Conservation (phyloP, 2,888 invertebrate genomes). For the Synergus gifuensis region DNA sequence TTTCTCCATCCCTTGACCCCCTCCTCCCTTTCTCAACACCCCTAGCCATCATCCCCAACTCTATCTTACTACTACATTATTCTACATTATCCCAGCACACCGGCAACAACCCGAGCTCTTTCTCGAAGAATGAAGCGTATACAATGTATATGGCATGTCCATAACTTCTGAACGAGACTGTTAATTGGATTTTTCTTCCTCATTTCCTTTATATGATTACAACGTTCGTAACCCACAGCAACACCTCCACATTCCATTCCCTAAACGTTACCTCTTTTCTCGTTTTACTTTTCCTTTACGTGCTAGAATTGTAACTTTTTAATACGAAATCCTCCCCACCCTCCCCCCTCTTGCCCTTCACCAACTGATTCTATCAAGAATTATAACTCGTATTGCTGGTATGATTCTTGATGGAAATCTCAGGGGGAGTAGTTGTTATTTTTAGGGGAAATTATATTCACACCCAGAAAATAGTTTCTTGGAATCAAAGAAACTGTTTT, state of each 20-base stretch:
- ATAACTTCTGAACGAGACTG: constrained; percentile 31
- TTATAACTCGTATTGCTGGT: too few species aligned
- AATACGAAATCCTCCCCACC: neutral
- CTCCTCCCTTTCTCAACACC: neutral
- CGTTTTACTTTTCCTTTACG: neutral
- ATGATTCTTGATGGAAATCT: too few species aligned
- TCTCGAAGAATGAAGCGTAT: constrained; percentile 14
- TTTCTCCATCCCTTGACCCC: neutral
- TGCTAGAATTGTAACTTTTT: neutral
- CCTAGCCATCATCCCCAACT: neutral
- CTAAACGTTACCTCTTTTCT: neutral
- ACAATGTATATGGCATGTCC: constrained; percentile 24
- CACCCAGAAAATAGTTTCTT: too few species aligned
- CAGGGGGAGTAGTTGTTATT: too few species aligned
- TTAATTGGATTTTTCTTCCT: constrained; percentile 39
- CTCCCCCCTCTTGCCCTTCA: neutral
- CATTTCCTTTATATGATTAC: constrained; percentile 24
- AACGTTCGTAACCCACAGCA: neutral
- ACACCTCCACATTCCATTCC: neutral
- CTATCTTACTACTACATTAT: constrained; percentile 16
- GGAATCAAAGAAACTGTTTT: too few species aligned
- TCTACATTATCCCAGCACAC: constrained; percentile 10
- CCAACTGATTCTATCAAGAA: too few species aligned
- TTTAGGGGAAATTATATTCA: too few species aligned
- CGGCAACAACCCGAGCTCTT: constrained; percentile 17